A percentile compares a stretch with the other conserved stretches of the same genome.
These are phyloP conservation scores for Machimus atricapillus DNA, from an alignment of 2,888 invertebrate species.

Conservation along the genomic window DNA sequence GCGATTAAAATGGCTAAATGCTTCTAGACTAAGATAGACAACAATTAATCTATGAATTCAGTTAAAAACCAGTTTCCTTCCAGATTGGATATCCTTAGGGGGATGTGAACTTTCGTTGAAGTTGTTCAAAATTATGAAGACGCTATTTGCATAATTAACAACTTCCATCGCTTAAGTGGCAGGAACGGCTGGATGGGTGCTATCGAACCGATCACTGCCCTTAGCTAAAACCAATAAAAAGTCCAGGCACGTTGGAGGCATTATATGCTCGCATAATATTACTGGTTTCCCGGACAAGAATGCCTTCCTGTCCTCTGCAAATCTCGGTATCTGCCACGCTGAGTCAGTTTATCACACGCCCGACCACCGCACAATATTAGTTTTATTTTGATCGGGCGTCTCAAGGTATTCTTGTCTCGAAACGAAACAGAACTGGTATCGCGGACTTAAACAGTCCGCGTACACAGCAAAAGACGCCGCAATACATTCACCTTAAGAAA, in stretches of 20 bases:
- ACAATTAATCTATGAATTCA: neutral
- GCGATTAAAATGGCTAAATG: neutral
- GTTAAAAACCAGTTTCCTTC: neutral
- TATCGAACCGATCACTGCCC: slow-evolving; percentile 5
- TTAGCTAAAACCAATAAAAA: slow-evolving; percentile 20
- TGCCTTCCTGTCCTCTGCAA: slow-evolving; percentile 36
- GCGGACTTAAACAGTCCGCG: slow-evolving; percentile 44
- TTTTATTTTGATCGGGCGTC: slow-evolving; percentile 48
- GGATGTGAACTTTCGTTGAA: neutral
- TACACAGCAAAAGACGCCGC: slow-evolving; percentile 42
- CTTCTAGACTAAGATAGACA: neutral
- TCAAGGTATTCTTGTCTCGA: slow-evolving; percentile 52
- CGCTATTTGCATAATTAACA: neutral
- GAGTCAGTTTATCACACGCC: slow-evolving; percentile 51
- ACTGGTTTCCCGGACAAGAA: slow-evolving; percentile 6
- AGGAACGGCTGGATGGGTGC: neutral
- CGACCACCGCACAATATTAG: neutral
- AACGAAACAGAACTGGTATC: slow-evolving; percentile 50
- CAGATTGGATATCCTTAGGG: neutral
- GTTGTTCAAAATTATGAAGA: neutral
- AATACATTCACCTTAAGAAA: slow-evolving; percentile 26
- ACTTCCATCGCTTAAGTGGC: neutral
- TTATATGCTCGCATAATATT: slow-evolving; percentile 21
- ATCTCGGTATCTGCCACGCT: slow-evolving; percentile 7
- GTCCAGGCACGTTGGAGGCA: neutral